These are phyloP conservation scores for Cryptosula pallasiana DNA, from an alignment of 2,888 invertebrate genomes.

Conservation along the genomic window DNA sequence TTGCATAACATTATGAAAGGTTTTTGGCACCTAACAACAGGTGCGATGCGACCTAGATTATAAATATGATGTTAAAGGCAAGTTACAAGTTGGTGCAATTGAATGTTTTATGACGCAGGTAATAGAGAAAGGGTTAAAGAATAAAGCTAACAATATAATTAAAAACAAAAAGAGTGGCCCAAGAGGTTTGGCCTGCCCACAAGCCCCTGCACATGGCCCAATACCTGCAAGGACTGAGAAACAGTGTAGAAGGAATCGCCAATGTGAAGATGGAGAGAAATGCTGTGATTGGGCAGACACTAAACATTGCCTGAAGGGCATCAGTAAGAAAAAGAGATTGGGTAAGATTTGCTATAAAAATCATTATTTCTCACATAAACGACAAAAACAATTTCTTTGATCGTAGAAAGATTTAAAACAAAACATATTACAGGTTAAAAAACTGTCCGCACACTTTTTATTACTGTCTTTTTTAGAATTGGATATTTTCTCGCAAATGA, in stretches of 20 bases:
- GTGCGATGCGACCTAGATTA: background rate
- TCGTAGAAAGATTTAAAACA: no score
- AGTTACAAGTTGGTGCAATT: no score
- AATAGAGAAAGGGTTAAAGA: background rate
- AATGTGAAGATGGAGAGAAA: conserved; percentile 10
- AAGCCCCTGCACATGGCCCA: background rate
- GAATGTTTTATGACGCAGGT: no score
- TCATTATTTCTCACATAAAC: no score
- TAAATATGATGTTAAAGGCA: no score
- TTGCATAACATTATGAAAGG: background rate
- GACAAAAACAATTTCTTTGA: no score
- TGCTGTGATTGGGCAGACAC: conserved; percentile 9
- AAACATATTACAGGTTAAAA: no score
- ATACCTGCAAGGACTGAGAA: background rate
- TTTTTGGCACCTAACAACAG: background rate
- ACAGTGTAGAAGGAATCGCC: background rate
- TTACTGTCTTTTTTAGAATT: no score
- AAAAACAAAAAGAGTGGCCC: background rate
- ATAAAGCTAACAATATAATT: background rate
- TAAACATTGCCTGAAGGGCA: conserved; percentile 16
- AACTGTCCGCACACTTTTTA: no score
- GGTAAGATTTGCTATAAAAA: no score
- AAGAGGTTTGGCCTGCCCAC: background rate
- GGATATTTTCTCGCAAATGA: no score
- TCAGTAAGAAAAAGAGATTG: background rate